Evolutionary conservation across 64 coral and sea anemone genomes (phyloP).

Genomic region (Catalaphyllia jardinei): DNA sequence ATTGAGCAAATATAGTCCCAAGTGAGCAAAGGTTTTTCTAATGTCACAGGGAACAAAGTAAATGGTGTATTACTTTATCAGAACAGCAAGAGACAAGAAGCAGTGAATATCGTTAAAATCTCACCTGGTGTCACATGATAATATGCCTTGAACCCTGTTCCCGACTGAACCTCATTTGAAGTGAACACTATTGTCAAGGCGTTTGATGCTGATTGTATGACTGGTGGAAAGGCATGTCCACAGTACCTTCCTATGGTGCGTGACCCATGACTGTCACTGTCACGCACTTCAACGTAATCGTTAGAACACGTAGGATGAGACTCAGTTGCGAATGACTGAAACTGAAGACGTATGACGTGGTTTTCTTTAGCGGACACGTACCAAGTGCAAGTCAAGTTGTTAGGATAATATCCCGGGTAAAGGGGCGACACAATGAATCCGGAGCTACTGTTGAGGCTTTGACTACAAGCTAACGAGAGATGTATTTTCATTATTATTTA

Average conservation of each 20-base stretch:
- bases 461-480: constrained; percentile 33
- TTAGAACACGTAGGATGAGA: constrained; percentile 28
- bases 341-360: constrained; percentile 54
- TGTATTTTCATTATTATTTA: not conserved
- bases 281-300: constrained; percentile 50
- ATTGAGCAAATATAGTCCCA: too few species aligned
- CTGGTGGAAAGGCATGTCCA: not conserved
- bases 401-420: constrained; percentile 65
- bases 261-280: not conserved
- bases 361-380: constrained; percentile 6
- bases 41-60: too few species aligned
- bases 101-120: not conserved
- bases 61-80: too few species aligned
- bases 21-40: too few species aligned
- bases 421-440: constrained; percentile 53
- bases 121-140: not conserved
- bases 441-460: not conserved
- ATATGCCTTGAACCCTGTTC: constrained; percentile 30
- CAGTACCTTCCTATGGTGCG: constrained; percentile 26
- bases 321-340: constrained; percentile 51
- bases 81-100: too few species aligned
- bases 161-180: not conserved
- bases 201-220: constrained; percentile 37
- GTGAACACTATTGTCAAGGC: constrained; percentile 15
- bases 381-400: constrained; percentile 57